phyloP scores from a whole-genome alignment of 2,113 vertebrate genomes.

The Poeciliopsis turrubarensis region DNA sequence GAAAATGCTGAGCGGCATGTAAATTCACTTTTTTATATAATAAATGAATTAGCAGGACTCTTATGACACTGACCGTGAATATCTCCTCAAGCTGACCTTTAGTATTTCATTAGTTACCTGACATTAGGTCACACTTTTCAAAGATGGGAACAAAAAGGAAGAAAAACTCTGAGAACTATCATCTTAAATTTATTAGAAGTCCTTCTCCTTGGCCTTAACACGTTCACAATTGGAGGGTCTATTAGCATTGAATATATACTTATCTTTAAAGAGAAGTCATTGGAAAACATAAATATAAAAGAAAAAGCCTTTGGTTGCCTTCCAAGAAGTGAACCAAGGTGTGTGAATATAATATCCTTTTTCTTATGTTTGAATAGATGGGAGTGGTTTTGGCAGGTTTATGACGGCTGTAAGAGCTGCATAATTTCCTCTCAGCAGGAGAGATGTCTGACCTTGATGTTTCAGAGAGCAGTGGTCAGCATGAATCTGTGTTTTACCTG shows the following conservation, averaged over 20 bases:
- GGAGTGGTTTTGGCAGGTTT: background rate
- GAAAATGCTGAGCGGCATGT: background rate
- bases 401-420: background rate
- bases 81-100: background rate
- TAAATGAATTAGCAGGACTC: background rate
- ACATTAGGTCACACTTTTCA: background rate
- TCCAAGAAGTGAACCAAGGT: background rate
- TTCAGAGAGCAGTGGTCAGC: background rate
- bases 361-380: background rate
- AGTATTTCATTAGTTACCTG: background rate
- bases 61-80: background rate
- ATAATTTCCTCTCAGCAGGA: background rate
- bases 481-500: background rate
- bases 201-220: background rate
- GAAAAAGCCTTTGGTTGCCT: too few relatives aligned
- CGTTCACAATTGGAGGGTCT: too few relatives aligned
- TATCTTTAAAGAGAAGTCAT: background rate
- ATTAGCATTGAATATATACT: background rate
- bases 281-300: background rate
- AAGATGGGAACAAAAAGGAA: background rate
- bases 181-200: background rate
- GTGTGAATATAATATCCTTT: background rate
- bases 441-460: background rate
- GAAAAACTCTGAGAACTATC: background rate
- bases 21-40: background rate